Evolutionary conservation across 1,140 invertebrate species (phyloP).

Genomic region (Anastrepha ludens): DNA sequence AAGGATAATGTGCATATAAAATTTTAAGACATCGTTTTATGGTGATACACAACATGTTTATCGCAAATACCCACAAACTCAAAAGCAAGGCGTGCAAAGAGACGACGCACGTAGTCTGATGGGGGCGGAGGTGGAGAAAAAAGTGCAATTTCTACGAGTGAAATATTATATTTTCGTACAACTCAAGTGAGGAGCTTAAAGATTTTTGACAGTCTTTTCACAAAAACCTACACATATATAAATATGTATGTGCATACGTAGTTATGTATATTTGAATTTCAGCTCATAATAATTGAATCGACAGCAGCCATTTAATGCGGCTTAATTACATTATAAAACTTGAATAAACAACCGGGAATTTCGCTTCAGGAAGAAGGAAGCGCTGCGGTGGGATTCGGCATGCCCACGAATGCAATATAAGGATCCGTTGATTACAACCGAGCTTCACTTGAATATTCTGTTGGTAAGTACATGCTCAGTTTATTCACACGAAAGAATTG

Average conservation of each 20-base stretch:
- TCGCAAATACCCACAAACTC: slow-evolving; percentile 31
- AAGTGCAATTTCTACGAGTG: slow-evolving; percentile 11
- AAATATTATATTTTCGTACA: background rate
- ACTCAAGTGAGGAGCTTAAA: slow-evolving; percentile 23
- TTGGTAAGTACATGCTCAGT: background rate
- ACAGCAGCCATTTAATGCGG: slow-evolving; percentile 50
- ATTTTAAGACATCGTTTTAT: slow-evolving; percentile 66
- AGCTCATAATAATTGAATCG: slow-evolving; percentile 46
- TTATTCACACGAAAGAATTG: background rate
- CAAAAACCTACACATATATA: background rate
- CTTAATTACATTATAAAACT: slow-evolving; percentile 52
- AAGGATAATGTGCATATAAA: slow-evolving; percentile 71
- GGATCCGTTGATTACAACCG: background rate
- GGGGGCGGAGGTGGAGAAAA: background rate
- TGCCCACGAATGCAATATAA: slow-evolving; percentile 7
- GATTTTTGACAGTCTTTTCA: background rate
- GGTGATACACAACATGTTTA: slow-evolving; percentile 53
- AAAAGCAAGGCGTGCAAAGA: background rate
- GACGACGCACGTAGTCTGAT: background rate
- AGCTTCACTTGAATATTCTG: background rate
- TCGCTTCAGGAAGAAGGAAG: background rate
- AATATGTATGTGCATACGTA: background rate
- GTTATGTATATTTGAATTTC: slow-evolving; percentile 36
- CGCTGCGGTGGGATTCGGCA: background rate
- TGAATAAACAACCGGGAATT: slow-evolving; percentile 10